Base-by-base conservation (phyloP, 2,797 vertebrate species). In the Distichodus sexfasciatus region DNA sequence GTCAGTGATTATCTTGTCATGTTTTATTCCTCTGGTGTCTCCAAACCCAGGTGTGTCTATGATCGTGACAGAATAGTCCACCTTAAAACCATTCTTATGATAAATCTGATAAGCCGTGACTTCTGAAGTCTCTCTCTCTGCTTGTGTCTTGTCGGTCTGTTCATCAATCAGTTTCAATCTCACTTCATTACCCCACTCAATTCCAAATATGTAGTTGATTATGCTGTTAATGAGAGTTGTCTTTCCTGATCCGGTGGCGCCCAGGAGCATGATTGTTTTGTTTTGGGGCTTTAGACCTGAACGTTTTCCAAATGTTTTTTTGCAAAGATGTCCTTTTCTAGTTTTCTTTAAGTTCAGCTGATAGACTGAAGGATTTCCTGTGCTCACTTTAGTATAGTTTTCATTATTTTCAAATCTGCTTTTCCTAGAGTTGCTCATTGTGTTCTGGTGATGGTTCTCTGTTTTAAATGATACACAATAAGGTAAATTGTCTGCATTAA, bases 11-110 rank as follows among this genome's bases (percentile, higher is more conserved):
- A 54, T 10, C 2, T 23, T 71, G 72, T 85, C 83, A 74, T 47
- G 61, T 17, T 23, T 2, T 6, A 74, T 71, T 58, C 76, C 79
- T 3, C 72, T 66, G 0, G 81, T 83, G 26, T 85, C 81, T 4
- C 79, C 84, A 72, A 84, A 84, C 0, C 83, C 84, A 41, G 84
- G 78, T 11, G 78, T 81, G 65, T 85, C 81, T 0, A 85, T 41
- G 1, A 85, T 73, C 7, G 82, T 85, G 35, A 87, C 0, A 3
- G 83, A 81, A 70, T 50, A 81, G 0, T 50, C 26, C 3, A 81
- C 55, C 7, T 62, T 1, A 55, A 84, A 83, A 0, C 35, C 71
- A 0, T 85, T 59, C 3, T 67, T 64, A 40, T 81, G 0, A 53
- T 83, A 55, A 40, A 86, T 26, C 40, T 76, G 70, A 63, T 86